These are phyloP conservation scores for Drosophila koepferae DNA, from an alignment of 2,888 invertebrate species.

Conservation along the genomic window DNA sequence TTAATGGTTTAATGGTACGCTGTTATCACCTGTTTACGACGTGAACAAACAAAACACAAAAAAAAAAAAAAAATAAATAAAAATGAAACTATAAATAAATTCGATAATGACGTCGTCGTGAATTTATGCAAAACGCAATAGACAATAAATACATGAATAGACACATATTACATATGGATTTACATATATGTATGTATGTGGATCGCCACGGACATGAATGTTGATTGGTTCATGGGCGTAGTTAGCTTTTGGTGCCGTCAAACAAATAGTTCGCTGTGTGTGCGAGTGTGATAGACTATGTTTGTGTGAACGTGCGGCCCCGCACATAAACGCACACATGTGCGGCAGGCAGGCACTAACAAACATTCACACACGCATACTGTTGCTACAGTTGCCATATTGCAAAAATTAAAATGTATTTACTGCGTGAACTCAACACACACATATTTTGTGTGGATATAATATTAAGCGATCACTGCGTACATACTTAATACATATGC, in stretches of 20 bases:
- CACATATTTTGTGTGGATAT: constrained; percentile 3
- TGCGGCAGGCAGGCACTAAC: neutral
- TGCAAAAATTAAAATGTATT: constrained; percentile 56
- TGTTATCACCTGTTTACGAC: constrained; percentile 45
- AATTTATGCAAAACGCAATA: constrained; percentile 63
- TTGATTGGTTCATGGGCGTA: constrained; percentile 52
- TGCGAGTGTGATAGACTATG: constrained; percentile 16
- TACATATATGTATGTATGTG: too few species aligned
- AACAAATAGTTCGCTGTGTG: constrained; percentile 22
- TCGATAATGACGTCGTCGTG: constrained; percentile 36
- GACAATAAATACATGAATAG: constrained; percentile 14
- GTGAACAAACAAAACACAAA: constrained; percentile 27
- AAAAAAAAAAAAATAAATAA: too few species aligned
- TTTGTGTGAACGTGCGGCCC: constrained; percentile 36
- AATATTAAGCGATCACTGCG: constrained; percentile 17
- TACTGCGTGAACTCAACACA: constrained; percentile 44
- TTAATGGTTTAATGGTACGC: constrained; percentile 10
- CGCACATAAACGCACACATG: constrained; percentile 20
- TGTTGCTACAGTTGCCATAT: constrained; percentile 51
- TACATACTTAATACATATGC: constrained; percentile 4
- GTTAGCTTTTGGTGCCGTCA: constrained; percentile 39
- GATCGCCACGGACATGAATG: constrained; percentile 37
- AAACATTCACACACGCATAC: constrained; percentile 8
- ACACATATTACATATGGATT: neutral
- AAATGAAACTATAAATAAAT: constrained; percentile 26